Evolutionary conservation across 2,797 vertebrate species (phyloP), one percentile per base, ranked within the genome.

Genomic region (Halcyon leucocephala): DNA sequence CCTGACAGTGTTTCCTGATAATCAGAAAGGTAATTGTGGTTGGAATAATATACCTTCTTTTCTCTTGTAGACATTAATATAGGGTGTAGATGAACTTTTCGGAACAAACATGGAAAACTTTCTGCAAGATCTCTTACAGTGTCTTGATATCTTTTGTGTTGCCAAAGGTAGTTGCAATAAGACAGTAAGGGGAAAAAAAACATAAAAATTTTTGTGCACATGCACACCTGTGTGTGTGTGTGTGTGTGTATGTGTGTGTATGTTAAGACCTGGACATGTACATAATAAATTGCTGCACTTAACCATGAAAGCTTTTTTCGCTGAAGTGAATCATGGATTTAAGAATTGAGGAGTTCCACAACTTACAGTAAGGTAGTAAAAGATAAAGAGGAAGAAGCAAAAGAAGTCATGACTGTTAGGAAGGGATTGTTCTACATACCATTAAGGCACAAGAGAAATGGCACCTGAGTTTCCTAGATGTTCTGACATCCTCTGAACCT

Each of bases 361-460:
- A 14, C 28, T 65, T 82, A 24, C 7, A 64, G 58, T 73, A 44
- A 93, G 71, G 37, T 39, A 85, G 62, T 93, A 79, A 48, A 95
- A 88, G 79, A 92, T 85, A 46, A 89, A 77, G 39, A 78, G 82
- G 13, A 67, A 66, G n/a, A 51, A 74, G 46, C 55, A 83, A 91
- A 90, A 94, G 72, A 92, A 94, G 78, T 78, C 54, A 46, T 73
- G 79, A 24, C 77, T 87, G 41, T 89, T 90, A 80, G 71, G 51
- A 90, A 83, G 42, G 49, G 42, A 78, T 94, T 90, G 78, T 74
- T 96, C 78, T 86, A 60, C 55, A 17, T 89, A 80, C 61, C 66
- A 91, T 91, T 96, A 91, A 80, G 65, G 35, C 33, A 71, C 41
- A 92, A 94, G 91, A 96, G 80, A 52, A 85, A 97, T 96, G 67